These are phyloP conservation scores for Papio anubis DNA, from an alignment of 2,113 vertebrate species.

Conservation along the genomic window DNA sequence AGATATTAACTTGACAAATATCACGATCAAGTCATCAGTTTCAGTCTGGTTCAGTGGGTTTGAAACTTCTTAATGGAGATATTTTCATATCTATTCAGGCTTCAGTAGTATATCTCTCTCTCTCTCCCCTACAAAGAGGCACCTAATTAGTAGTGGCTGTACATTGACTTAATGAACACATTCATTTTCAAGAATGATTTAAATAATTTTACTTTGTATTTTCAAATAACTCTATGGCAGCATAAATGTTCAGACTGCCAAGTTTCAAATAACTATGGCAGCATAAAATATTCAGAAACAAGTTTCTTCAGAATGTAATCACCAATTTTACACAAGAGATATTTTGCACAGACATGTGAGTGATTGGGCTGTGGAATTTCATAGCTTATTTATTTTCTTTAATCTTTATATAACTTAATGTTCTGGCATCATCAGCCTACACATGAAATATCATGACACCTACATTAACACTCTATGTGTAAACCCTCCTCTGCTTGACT, in stretches of 20 bases:
- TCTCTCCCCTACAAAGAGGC: neutral
- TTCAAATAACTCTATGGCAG: neutral
- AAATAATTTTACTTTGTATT: neutral
- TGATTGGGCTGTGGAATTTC: neutral
- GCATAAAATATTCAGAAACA: conserved; percentile 3
- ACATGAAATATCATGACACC: neutral
- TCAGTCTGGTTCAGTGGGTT: neutral
- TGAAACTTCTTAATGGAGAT: conserved; percentile 50
- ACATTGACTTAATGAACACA: neutral
- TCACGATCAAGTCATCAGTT: conserved; percentile 44
- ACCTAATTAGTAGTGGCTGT: neutral
- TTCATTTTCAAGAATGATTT: neutral
- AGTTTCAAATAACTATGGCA: conserved; percentile 20
- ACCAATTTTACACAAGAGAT: neutral
- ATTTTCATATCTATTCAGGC: conserved; percentile 3
- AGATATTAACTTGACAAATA: conserved; percentile 70
- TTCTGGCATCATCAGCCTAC: neutral
- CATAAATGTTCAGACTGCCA: neutral
- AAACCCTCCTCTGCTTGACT: neutral
- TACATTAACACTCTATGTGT: neutral
- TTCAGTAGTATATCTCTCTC: neutral
- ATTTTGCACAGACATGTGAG: neutral
- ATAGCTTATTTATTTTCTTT: neutral
- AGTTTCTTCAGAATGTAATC: conserved; percentile 32
- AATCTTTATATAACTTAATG: neutral